Evolutionary conservation across 2,113 vertebrate genomes (phyloP), one percentile per base, ranked within the genome.

Genomic region (Cariama cristata): DNA sequence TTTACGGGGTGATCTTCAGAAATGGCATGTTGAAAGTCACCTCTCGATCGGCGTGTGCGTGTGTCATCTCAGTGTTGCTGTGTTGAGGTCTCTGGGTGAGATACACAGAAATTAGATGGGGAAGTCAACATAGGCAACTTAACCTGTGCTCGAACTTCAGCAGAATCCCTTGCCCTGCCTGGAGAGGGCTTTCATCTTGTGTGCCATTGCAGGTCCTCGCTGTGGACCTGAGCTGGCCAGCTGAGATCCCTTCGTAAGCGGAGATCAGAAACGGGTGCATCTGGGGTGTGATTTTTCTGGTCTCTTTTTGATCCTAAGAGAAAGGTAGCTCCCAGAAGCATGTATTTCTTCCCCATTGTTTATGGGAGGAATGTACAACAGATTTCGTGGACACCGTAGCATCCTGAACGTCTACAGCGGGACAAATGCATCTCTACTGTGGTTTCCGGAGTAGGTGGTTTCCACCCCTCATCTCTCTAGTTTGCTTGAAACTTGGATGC

Each of bases 1-100:
- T 44, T 79, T 26, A 24, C 11, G 35, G 22, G 60, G n/a, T 63
- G 12, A 28, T 26, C 28, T 86, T 69, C 72, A 42, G 77, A 55
- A 55, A 56, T 6, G 21, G 28, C 3, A 0, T 0, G 13, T 40
- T 22, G 59, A 27, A 67, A 76, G 38, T 62, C 32, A 22, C n/a
- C 22, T 47, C 44, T 58, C 0, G 2, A 3, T 58, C 22, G 27
- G 8, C 1, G 0, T 2, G 10, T 9, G 9, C 11, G n/a, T 12
- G n/a, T 28, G 52, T 44, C 17, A 42, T 38, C 59, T 62, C 13
- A 2, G 3, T 2, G 44, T 33, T n/a, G 42, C 68, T 45, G 23
- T 62, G 33, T 35, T 20, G 44, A 69, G 19, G 23, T 50, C 38
- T 75, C 52, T 33, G 40, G n/a, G 69, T 67, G 69, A 24, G 22